Evolutionary conservation across 2,113 vertebrate species (phyloP).

Genomic region (Trichechus manatus): DNA sequence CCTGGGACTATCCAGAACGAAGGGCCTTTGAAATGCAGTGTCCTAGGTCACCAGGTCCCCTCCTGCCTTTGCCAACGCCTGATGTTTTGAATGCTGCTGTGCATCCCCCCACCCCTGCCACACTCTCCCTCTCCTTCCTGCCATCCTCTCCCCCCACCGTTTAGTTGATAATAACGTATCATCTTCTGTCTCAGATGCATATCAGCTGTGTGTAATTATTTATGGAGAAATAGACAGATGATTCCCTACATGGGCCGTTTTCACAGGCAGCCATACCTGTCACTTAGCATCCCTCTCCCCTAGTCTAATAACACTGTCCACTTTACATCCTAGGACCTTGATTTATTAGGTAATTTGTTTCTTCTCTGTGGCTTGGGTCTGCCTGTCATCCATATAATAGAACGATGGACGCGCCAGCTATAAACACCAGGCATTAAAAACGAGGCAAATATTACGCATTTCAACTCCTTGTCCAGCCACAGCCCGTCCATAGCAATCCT

Average conservation of each 20-base stretch:
- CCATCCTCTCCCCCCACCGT: constrained; percentile 44
- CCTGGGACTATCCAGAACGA: not conserved
- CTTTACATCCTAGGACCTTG: constrained; percentile 87
- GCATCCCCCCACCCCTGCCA: not conserved
- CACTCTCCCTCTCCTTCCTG: not conserved
- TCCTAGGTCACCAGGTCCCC: not conserved
- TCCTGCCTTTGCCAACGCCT: not conserved
- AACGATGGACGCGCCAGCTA: constrained; percentile 89
- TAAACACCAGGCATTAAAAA: constrained; percentile 86
- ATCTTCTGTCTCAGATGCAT: constrained; percentile 30
- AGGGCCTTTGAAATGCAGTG: no score
- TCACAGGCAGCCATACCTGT: constrained; percentile 78
- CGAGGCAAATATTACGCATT: constrained; percentile 82
- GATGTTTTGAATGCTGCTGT: not conserved
- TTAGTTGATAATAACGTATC: constrained; percentile 76
- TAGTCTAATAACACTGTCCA: constrained; percentile 88
- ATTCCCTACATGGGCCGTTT: constrained; percentile 32
- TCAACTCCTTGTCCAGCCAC: constrained; percentile 79
- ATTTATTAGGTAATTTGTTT: constrained; percentile 96
- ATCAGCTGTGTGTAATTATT: constrained; percentile 59
- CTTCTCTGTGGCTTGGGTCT: constrained; percentile 88
- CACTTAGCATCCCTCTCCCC: constrained; percentile 79
- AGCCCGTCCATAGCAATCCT: constrained; percentile 81
- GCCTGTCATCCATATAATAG: constrained; percentile 89
- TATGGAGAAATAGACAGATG: constrained; percentile 40